Base-by-base conservation (phyloP, 2,888 invertebrate genomes). In the Merodon equestris region DNA sequence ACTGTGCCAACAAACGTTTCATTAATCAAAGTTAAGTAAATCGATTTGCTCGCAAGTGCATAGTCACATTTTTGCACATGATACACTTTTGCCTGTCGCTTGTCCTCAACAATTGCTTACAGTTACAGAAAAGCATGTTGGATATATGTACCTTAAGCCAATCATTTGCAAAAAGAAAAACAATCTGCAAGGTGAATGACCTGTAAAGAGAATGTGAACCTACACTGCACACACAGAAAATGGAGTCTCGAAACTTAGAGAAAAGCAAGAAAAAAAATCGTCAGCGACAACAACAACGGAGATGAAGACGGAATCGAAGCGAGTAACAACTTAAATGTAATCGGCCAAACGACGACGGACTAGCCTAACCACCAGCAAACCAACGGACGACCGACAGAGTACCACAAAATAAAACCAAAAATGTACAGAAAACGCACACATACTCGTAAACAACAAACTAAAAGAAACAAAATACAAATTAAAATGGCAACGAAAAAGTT, bases 151-250 rank as follows among this genome's bases (percentile, higher is more conserved):
- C 68, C 64, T 74, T 74, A 53, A 60, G 68, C 70, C 60, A 71
- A 61, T 71, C 57, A 71, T 54, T 76, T 66, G 68, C 56, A 57
- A 73, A 63, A 64, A 63, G 47, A 58, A 60, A 63, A 56, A 18
- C 60, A 51, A 74, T 74, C 70, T 61, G 58, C 36, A 71, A 72
- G 82, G 64, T 82, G 74, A 82, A 79, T 68, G 72, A 81, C 74
- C 82, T 75, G 71, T 81, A 82, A 82, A 81, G 82, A 75, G 82
- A 82, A 81, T 82, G 56, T 81, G 79, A 81, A 81, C 74, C 74
- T 75, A 75, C 60, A 74, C 63, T 79, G 53, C 48, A 64, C 58
- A 70, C 64, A 79, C 64, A 74, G 50, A 63, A 79, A 68, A 60
- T 63, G 38, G 50, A 64, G 48, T 60, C 64, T 77, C 64, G 53